phyloP scores from a whole-genome alignment of 2,888 invertebrate species.

The Tanytarsus gracilentus region DNA sequence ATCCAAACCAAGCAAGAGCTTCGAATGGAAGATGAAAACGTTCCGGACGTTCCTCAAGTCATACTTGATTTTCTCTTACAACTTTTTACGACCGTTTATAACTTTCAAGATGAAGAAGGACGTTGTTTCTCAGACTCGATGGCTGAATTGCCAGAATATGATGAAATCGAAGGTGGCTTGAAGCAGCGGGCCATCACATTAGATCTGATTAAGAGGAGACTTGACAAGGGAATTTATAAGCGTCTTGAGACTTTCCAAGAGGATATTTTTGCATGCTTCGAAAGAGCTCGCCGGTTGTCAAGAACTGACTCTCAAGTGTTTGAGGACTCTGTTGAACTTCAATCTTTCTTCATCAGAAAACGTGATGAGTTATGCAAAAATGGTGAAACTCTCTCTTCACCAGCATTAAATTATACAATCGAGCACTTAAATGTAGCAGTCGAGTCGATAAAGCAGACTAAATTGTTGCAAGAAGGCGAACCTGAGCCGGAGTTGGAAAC shows the following conservation, averaged over 20 bases:
- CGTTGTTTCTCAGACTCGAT: conserved; percentile 94
- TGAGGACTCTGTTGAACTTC: conserved; percentile 90
- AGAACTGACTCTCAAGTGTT: conserved; percentile 91
- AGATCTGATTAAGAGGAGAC: conserved; percentile 84
- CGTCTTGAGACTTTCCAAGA: conserved; percentile 93
- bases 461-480: conserved; percentile 67
- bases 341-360: conserved; percentile 77
- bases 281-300: conserved; percentile 76
- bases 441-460: conserved; percentile 65
- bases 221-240: conserved; percentile 87
- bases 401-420: conserved; percentile 73
- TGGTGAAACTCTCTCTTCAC: conserved; percentile 70
- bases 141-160: conserved; percentile 85
- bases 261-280: conserved; percentile 89
- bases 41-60: conserved; percentile 81
- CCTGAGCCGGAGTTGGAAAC: conserved; percentile 51
- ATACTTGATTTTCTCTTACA: conserved; percentile 85
- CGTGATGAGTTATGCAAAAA: conserved; percentile 47
- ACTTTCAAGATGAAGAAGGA: conserved; percentile 94
- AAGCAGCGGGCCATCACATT: conserved; percentile 75
- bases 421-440: conserved; percentile 66
- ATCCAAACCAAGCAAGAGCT: conserved; percentile 85
- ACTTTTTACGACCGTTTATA: conserved; percentile 87
- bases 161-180: conserved; percentile 56
- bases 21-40: conserved; percentile 60